Percentiles rank a stretch among this genome's conserved stretches.
Evolutionary conservation across 2,113 vertebrate genomes (phyloP).

Genomic region (Origma solitaria): DNA sequence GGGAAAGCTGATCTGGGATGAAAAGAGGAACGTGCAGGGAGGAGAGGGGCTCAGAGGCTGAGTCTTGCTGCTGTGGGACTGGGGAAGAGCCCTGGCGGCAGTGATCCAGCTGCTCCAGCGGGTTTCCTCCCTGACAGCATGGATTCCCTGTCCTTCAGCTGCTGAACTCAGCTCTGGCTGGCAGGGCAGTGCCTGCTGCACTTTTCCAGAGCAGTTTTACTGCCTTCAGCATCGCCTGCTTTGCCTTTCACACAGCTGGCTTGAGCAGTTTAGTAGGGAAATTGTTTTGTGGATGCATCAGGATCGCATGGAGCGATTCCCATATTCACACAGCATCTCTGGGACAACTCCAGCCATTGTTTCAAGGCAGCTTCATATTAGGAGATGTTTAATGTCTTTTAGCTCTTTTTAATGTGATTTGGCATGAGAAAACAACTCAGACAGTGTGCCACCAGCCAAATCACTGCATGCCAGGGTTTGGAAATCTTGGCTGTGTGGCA

Average conservation of each 20-base stretch:
- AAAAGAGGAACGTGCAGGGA: background rate
- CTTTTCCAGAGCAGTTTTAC: background rate
- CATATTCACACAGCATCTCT: background rate
- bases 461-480: background rate
- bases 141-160: background rate
- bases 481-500: background rate
- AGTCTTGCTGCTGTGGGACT: background rate
- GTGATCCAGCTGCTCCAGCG: background rate
- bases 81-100: background rate
- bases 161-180: background rate
- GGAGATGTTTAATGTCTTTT: background rate
- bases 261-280: background rate
- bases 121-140: background rate
- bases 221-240: background rate
- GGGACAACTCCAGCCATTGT: constrained; percentile 44
- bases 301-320: background rate
- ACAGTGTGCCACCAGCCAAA: background rate
- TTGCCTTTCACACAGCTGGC: background rate
- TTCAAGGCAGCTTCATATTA: background rate
- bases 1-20: background rate
- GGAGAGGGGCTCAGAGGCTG: background rate
- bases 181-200: background rate
- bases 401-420: background rate
- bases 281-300: background rate
- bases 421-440: background rate